Evolutionary conservation across 1,140 invertebrate genomes (phyloP), one percentile per base, ranked within the genome.

Genomic region (Pectinophora gossypiella): DNA sequence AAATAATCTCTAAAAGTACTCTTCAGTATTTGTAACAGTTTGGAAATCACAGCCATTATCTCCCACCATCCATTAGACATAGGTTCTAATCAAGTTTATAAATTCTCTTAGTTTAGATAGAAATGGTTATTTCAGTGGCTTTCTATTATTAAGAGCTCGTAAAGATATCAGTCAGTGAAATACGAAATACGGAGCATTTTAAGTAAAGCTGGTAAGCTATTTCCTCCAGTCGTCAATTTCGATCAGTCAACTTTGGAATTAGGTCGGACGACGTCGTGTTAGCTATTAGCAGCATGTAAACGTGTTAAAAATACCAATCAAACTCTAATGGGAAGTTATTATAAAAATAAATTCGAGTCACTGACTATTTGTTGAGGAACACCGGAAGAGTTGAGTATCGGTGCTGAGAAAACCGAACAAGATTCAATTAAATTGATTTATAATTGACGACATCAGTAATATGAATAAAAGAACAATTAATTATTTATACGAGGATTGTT

Each of bases 281-380:
- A 61, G 56, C 76, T 75, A 80, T 82, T 82, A 82, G 72, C 72
- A 64, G 46, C 54, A 55, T 69, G 72, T 79, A 70, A 76, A 70
- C 61, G 68, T 61, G 59, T 61, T 68, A 62, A 65, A 74, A 68
- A 77, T 75, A 75, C 72, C 60, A 54, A 68, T 55, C 35, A 48
- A 48, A 57, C 44, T 32, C 36, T 45, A 49, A 40, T 40, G n/a
- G 36, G 36, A 6, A 13, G 36, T 40, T 40, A 7, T 40, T 6
- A 40, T 13, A 40, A 12, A 23, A 5, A 3, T 38, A 40, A 40
- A 15, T 40, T 2, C 36, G 2, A 16, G 7, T 40, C 15, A 7
- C 15, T 40, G 36, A 15, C n/a, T 7, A 40, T 40, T 40, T 40
- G 16, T 16, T 40, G 36, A 10, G 16, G 15, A 18, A 7, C 12